Evolutionary conservation across 2,888 invertebrate genomes (phyloP).

Genomic region (Sympetrum striolatum): DNA sequence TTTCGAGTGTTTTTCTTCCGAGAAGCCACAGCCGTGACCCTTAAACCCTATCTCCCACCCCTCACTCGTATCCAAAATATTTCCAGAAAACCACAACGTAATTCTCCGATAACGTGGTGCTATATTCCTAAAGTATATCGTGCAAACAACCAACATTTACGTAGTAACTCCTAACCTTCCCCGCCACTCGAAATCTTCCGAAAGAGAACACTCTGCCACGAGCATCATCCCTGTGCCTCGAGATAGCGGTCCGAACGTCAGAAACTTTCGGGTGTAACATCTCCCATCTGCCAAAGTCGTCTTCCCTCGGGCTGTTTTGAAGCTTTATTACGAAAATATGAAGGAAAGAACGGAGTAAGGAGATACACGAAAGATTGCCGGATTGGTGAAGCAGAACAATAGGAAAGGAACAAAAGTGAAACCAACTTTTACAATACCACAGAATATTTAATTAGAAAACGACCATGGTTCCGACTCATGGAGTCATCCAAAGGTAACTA

Average conservation of each 20-base stretch:
- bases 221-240: not conserved
- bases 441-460: no score
- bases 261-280: not conserved
- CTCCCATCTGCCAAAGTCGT: not conserved
- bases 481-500: no score
- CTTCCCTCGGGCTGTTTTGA: not conserved
- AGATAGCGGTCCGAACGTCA: not conserved
- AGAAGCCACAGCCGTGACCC: not conserved
- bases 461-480: no score
- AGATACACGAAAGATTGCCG: not conserved
- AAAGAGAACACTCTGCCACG: not conserved
- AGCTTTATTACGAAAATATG: not conserved
- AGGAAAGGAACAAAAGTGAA: no score
- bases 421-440: no score
- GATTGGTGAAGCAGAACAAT: no score
- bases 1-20: not conserved
- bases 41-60: not conserved
- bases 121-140: not conserved
- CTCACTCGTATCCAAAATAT: not conserved
- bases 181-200: not conserved
- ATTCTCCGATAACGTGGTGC: not conserved
- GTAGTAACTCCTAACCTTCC: not conserved
- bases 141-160: not conserved
- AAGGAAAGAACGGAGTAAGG: not conserved
- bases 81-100: not conserved